phyloP scores from a whole-genome alignment of 2,113 vertebrate genomes.

The Nycticebus coucang region DNA sequence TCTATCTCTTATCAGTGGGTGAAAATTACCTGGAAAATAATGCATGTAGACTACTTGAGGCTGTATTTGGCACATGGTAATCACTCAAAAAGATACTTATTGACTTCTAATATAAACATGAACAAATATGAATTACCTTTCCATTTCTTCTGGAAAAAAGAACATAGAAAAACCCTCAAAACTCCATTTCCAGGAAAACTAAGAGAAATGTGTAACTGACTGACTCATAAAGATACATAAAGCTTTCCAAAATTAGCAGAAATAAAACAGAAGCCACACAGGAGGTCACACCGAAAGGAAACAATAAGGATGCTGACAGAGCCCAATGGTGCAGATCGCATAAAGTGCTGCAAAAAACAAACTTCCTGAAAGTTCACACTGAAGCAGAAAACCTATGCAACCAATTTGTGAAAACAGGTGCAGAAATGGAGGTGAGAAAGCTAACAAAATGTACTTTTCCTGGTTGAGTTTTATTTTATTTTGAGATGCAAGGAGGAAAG shows the following conservation, averaged over 20 bases:
- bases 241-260: slow-evolving; percentile 4
- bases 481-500: neutral
- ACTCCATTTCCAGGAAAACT: neutral
- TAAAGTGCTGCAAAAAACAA: neutral
- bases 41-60: neutral
- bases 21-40: neutral
- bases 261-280: neutral
- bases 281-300: neutral
- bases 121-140: neutral
- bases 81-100: neutral
- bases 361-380: neutral
- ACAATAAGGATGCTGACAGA: neutral
- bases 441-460: neutral
- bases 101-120: slow-evolving; percentile 3
- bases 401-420: neutral
- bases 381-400: neutral
- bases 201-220: neutral
- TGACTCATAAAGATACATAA: neutral
- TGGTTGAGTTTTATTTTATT: neutral
- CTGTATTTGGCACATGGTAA: neutral
- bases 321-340: neutral
- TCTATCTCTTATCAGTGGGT: neutral
- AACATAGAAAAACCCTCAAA: neutral
- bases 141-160: neutral
- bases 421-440: neutral